These are phyloP conservation scores for Imbricaverruca yamaguchii DNA, from an alignment of 2,888 invertebrate species.

Conservation along the genomic window DNA sequence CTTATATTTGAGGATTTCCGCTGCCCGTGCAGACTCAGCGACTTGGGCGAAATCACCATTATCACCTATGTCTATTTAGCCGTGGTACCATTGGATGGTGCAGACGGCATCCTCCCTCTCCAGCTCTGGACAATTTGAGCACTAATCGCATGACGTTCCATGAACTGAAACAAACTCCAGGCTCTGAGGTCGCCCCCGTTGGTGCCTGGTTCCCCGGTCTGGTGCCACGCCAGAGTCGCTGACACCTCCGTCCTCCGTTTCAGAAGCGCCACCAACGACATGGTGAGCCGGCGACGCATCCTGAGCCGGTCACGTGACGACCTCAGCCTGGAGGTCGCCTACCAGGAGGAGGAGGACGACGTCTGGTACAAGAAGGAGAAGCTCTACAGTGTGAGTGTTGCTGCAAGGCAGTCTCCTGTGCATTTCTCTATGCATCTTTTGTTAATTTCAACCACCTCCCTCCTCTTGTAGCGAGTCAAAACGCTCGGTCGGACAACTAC, in stretches of 20 bases:
- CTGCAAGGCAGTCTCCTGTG: too few species aligned
- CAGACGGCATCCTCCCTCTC: not conserved
- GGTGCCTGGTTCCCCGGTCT: too few species aligned
- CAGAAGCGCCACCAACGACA: constrained; percentile 25
- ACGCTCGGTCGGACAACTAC: too few species aligned
- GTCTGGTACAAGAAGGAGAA: constrained; percentile 92
- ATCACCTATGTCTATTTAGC: not conserved
- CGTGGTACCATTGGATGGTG: not conserved
- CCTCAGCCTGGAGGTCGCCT: constrained; percentile 30
- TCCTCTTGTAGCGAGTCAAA: too few species aligned
- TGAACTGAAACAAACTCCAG: not conserved
- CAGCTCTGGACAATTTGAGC: not conserved
- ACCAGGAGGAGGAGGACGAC: constrained; percentile 65
- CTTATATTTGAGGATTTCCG: too few species aligned
- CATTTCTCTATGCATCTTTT: too few species aligned
- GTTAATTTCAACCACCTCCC: too few species aligned
- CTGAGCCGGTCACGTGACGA: constrained; percentile 35
- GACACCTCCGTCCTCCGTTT: not conserved
- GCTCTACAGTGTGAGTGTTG: constrained; percentile 68
- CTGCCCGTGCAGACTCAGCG: too few species aligned
- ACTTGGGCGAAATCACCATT: too few species aligned
- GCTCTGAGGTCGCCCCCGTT: not conserved
- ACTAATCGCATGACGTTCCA: not conserved
- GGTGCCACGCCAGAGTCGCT: too few species aligned
- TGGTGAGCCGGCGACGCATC: constrained; percentile 36